Conservation (phyloP, 2,797 vertebrate species). For the Helicolenus hilgendorfi region DNA sequence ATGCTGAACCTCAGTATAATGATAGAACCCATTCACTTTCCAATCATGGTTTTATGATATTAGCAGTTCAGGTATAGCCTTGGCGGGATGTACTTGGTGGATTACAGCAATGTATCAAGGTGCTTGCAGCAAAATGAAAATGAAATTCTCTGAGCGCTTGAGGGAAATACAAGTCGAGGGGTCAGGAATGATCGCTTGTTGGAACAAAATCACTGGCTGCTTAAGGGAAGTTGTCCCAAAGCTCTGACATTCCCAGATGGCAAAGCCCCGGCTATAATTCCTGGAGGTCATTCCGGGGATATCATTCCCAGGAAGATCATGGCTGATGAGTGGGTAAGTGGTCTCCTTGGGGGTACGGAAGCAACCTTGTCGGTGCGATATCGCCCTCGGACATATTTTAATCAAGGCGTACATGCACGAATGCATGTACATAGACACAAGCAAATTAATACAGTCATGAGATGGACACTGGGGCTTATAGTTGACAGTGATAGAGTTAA, state of each 20-base stretch:
- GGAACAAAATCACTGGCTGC: constrained; percentile 64
- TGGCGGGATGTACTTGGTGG: constrained; percentile 58
- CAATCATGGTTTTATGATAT: constrained; percentile 65
- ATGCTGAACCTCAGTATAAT: constrained; percentile 30
- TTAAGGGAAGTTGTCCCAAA: constrained; percentile 49
- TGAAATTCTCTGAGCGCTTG: constrained; percentile 69
- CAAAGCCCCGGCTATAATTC: constrained; percentile 48
- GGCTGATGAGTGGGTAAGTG: constrained; percentile 27
- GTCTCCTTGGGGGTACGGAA: constrained; percentile 26
- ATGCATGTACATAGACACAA: constrained; percentile 13
- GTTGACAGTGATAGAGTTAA: constrained; percentile 49
- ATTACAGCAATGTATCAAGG: constrained; percentile 77
- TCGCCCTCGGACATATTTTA: constrained; percentile 53
- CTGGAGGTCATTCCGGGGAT: constrained; percentile 55
- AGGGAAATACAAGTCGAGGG: constrained; percentile 64
- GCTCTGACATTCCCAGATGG: constrained; percentile 63
- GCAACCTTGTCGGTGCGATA: constrained; percentile 32
- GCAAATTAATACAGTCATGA: constrained; percentile 44
- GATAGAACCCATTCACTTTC: constrained; percentile 37
- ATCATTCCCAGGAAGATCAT: constrained; percentile 56
- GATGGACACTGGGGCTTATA: constrained; percentile 23
- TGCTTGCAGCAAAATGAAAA: constrained; percentile 78
- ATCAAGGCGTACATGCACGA: constrained; percentile 54
- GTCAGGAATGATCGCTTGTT: constrained; percentile 64
- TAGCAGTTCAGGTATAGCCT: constrained; percentile 50